Percentiles rank a stretch among this genome's conserved stretches.
Evolutionary conservation across 2,113 vertebrate species (phyloP).

Genomic region (Shinisaurus crocodilurus): DNA sequence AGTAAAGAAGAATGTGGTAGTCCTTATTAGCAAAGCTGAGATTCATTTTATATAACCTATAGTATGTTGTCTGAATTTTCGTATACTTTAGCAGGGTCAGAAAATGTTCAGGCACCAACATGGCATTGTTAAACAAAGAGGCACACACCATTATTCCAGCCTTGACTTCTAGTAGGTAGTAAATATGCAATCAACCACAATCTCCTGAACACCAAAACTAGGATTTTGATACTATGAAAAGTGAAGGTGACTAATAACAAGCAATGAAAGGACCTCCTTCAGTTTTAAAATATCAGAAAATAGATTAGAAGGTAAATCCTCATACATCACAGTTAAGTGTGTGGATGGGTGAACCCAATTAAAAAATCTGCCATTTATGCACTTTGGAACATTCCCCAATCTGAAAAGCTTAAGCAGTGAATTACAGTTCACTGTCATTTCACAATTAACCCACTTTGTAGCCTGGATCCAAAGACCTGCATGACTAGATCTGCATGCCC

Average conservation of each 20-base stretch:
- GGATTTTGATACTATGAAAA: not conserved
- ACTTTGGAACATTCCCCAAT: constrained; percentile 8
- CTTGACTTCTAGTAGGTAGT: not conserved
- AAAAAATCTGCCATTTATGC: constrained; percentile 3
- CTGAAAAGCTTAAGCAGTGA: not conserved
- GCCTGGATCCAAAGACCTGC: constrained; percentile 11
- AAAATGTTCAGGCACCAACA: not conserved
- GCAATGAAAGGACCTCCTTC: constrained; percentile 25
- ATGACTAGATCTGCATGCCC: not conserved
- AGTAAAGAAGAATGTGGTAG: not conserved
- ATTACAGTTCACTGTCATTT: constrained; percentile 14
- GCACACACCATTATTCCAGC: not conserved
- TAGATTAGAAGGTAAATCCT: constrained; percentile 17
- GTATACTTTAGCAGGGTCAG: not conserved
- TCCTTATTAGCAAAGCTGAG: not conserved
- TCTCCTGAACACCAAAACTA: not conserved
- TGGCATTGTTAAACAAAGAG: not conserved
- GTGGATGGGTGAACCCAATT: constrained; percentile 35
- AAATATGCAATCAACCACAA: not conserved
- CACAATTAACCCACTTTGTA: not conserved
- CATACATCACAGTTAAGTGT: not conserved
- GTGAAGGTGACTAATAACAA: not conserved
- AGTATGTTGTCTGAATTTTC: not conserved
- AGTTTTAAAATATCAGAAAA: constrained; percentile 10
- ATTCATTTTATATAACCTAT: not conserved